These are phyloP conservation scores for Anthoptus insignis DNA, from an alignment of 2,888 invertebrate species.

Conservation along the genomic window DNA sequence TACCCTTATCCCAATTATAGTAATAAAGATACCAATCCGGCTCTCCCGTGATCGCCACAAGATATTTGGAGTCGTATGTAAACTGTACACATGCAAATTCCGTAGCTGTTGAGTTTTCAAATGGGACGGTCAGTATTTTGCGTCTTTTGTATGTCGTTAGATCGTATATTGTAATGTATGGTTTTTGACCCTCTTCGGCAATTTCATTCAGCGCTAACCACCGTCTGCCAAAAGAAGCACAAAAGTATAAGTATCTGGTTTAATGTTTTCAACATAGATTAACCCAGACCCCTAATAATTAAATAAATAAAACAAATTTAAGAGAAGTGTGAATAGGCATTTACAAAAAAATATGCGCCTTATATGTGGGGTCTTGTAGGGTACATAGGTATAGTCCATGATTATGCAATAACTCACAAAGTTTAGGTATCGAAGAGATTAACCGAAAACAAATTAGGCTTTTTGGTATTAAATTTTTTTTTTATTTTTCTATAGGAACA, in stretches of 20 bases:
- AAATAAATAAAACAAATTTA: too few relatives aligned
- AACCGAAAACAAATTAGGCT: too few relatives aligned
- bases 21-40: constrained; percentile 94
- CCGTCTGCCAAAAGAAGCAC: constrained; percentile 81
- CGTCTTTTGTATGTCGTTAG: constrained; percentile 89
- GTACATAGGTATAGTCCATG: too few relatives aligned
- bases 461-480: too few relatives aligned
- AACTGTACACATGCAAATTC: constrained; percentile 92
- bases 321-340: too few relatives aligned
- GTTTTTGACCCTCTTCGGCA: constrained; percentile 88
- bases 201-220: constrained; percentile 89
- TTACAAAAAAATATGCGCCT: too few relatives aligned
- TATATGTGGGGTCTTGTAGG: too few relatives aligned
- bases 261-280: neutral
- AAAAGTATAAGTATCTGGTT: neutral
- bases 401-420: too few relatives aligned
- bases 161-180: constrained; percentile 91
- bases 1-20: constrained; percentile 94
- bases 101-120: constrained; percentile 85
- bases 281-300: too few relatives aligned
- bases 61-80: constrained; percentile 93
- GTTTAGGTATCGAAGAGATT: too few relatives aligned
- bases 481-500: too few relatives aligned
- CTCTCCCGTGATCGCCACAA: constrained; percentile 93
- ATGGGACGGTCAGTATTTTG: constrained; percentile 89